Evolutionary conservation across 2,113 vertebrate species (phyloP).

Genomic region (Oenanthe melanoleuca): DNA sequence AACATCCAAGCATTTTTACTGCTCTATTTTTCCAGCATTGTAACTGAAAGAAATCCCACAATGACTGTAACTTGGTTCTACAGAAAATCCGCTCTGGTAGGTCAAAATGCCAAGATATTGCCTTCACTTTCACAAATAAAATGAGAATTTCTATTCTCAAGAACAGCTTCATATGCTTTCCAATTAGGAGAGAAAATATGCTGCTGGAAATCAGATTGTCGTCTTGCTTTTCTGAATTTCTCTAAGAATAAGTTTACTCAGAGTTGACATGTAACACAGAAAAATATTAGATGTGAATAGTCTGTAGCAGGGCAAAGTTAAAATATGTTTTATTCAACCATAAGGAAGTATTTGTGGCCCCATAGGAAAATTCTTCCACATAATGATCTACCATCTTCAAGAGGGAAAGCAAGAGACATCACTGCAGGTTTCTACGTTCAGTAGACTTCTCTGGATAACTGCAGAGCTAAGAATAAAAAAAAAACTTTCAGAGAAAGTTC

Average conservation of each 20-base stretch:
- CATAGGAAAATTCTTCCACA: neutral
- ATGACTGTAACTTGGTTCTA: neutral
- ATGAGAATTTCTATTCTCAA: neutral
- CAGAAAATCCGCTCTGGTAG: neutral
- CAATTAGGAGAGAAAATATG: neutral
- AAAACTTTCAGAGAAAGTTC: neutral
- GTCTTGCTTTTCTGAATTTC: neutral
- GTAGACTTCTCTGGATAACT: neutral
- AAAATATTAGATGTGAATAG: neutral
- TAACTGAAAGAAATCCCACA: neutral
- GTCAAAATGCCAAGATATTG: neutral
- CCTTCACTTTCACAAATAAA: neutral
- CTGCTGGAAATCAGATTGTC: neutral
- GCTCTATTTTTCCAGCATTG: neutral
- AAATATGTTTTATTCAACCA: neutral
- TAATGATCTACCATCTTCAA: neutral
- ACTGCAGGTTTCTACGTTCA: neutral
- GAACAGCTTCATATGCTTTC: neutral
- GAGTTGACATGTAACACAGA: neutral
- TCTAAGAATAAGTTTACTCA: fast-evolving
- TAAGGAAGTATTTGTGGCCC: neutral
- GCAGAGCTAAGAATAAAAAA: neutral
- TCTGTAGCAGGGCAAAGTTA: neutral
- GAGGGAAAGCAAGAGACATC: neutral
- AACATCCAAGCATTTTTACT: neutral